Evolutionary conservation across 2,797 vertebrate genomes (phyloP), one percentile per base, ranked within the genome.

Genomic region (Apogon talboti): DNA sequence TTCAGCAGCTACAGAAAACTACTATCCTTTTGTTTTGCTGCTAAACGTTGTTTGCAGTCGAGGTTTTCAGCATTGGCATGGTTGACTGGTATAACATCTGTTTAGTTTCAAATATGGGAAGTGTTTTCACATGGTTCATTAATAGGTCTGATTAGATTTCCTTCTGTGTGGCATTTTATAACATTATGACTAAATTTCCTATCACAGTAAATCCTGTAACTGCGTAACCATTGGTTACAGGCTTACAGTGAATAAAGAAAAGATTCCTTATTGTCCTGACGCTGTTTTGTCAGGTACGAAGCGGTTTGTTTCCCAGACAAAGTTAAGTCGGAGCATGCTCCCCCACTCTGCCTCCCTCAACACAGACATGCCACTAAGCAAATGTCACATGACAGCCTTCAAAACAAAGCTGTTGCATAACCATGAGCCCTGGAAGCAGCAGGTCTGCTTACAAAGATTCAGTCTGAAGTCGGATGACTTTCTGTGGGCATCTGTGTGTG

Each of bases 371-470:
- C 64, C 59, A 59, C 82, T 62, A 57, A 88, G 65, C 62, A 85
- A 88, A 82, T 79, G 75, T 85, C 87, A 88, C 84, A 84, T 85
- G 86, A 66, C 76, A 71, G 66, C 53, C 66, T 87, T 85, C 74
- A 85, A 85, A 89, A 85, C 79, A 73, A 83, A 81, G 63, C 60
- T 79, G 50, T 87, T 91, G 78, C 81, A 73, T 86, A 90, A 90
- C 79, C 58, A 67, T 14, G 44, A 75, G 59, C 57, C 65, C 78
- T 78, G 66, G 58, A 80, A 86, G 74, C 57, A 16, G 55, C 38
- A 24, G 71, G 67, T 61, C 60, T 84, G 76, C 80, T 87, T 69
- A 86, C 79, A 79, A 38, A 76, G 71, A 87, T 83, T 66, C 63
- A 62, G 71, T 46, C 57, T 84, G 82, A 84, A 78, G 87, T 73